phyloP scores from a whole-genome alignment of 2,888 invertebrate genomes.

The Tupiocoris notatus region DNA sequence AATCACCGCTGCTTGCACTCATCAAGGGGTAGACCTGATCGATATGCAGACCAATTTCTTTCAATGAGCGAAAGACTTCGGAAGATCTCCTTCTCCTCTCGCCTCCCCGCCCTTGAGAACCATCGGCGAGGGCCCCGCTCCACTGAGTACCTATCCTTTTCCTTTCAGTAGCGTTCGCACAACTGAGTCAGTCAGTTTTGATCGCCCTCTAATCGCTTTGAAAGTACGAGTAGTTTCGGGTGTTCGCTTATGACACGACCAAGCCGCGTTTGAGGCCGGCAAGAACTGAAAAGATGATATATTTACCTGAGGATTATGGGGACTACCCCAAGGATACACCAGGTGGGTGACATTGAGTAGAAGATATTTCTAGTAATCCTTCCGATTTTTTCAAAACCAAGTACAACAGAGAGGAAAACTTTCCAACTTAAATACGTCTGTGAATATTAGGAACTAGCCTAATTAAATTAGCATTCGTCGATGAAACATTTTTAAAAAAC shows the following conservation, averaged over 20 bases:
- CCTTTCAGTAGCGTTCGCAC: neutral
- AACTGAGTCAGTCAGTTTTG: neutral
- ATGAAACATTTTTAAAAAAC: too few species aligned
- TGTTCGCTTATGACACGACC: neutral
- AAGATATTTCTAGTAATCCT: too few species aligned
- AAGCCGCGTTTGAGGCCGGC: neutral
- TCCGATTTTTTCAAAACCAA: too few species aligned
- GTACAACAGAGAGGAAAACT: too few species aligned
- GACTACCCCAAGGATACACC: slow-evolving; percentile 31
- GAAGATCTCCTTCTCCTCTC: neutral
- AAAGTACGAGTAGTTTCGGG: neutral
- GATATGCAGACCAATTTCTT: too few species aligned
- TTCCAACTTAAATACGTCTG: too few species aligned
- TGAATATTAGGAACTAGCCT: too few species aligned
- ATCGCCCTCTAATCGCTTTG: too few species aligned
- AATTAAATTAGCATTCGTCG: too few species aligned
- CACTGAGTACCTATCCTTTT: neutral
- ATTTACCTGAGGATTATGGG: slow-evolving; percentile 34
- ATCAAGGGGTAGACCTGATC: too few species aligned
- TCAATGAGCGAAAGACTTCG: too few species aligned
- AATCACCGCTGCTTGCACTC: too few species aligned
- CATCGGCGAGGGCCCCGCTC: neutral
- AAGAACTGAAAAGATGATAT: slow-evolving; percentile 11
- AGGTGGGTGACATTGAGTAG: slow-evolving; percentile 7
- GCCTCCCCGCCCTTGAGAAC: neutral